Evolutionary conservation across 1,140 invertebrate species (phyloP).

Genomic region (Zaprionus camerounensis): DNA sequence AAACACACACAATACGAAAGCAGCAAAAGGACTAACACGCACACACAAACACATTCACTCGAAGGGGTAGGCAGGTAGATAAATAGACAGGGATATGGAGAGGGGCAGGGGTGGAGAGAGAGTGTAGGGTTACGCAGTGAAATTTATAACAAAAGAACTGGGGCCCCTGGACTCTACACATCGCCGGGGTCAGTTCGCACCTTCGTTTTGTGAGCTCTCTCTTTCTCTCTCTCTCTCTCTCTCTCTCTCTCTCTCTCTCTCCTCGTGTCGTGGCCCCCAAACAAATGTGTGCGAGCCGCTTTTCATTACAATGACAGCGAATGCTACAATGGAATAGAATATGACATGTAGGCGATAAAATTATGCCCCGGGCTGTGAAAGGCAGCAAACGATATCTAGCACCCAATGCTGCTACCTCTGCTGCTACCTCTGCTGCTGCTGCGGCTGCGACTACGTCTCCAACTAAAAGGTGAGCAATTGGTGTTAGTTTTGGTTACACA

Average conservation of each 20-base stretch:
- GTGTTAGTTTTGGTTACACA: constrained; percentile 47
- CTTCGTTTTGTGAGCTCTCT: constrained; percentile 56
- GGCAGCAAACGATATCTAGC: background rate
- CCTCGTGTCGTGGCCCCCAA: constrained; percentile 48
- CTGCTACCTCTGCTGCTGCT: too few species aligned
- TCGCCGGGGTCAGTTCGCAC: constrained; percentile 75
- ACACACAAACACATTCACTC: constrained; percentile 14
- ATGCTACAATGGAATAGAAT: constrained; percentile 81
- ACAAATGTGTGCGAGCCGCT: constrained; percentile 70
- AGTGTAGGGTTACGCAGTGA: constrained; percentile 29
- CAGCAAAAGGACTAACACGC: constrained; percentile 35
- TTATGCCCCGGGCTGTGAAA: constrained; percentile 58
- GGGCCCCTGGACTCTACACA: constrained; percentile 1
- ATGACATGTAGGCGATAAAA: constrained; percentile 82
- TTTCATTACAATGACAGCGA: constrained; percentile 81
- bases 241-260: constrained; percentile 58
- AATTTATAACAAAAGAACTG: constrained; percentile 54
- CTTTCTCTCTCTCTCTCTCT: constrained; percentile 55
- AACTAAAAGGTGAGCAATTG: constrained; percentile 54
- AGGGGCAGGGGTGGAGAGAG: background rate
- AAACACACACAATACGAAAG: constrained; percentile 35
- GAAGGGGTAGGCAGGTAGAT: background rate
- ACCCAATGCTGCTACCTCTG: too few species aligned
- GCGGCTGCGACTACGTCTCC: constrained; percentile 24
- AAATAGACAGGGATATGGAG: background rate